These are phyloP conservation scores for Adelosebastes latens DNA, from an alignment of 2,797 vertebrate genomes.

Conservation along the genomic window DNA sequence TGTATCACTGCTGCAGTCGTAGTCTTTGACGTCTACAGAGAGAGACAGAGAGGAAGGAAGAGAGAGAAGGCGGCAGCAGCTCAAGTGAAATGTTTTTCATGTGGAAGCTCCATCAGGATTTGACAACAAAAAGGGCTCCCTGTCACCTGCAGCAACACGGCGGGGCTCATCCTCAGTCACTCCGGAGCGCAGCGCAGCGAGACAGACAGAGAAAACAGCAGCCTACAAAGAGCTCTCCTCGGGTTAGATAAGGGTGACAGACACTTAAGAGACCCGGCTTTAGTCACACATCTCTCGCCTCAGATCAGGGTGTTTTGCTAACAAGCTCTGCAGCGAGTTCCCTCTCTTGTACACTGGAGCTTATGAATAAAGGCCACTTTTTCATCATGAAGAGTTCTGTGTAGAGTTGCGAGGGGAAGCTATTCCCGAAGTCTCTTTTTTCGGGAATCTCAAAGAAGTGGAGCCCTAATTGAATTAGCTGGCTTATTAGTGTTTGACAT, in stretches of 20 bases:
- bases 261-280: constrained; percentile 77
- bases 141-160: constrained; percentile 81
- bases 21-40: constrained; percentile 73
- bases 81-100: constrained; percentile 76
- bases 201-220: constrained; percentile 50
- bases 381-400: constrained; percentile 70
- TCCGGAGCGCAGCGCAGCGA: constrained; percentile 23
- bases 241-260: constrained; percentile 81
- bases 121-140: constrained; percentile 78
- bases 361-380: constrained; percentile 66
- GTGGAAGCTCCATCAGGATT: constrained; percentile 76
- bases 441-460: constrained; percentile 56
- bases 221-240: constrained; percentile 77
- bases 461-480: constrained; percentile 79
- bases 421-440: constrained; percentile 70
- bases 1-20: constrained; percentile 46
- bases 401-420: constrained; percentile 61
- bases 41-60: constrained; percentile 65
- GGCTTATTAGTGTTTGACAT: constrained; percentile 78
- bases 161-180: constrained; percentile 72
- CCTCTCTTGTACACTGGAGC: constrained; percentile 51
- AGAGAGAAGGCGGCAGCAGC: constrained; percentile 43
- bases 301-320: constrained; percentile 81
- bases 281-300: constrained; percentile 76
- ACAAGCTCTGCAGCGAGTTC: constrained; percentile 75